Percentiles rank a stretch among this genome's conserved stretches.
phyloP scores from a whole-genome alignment of 2,113 vertebrate species.

The Cebus imitator region DNA sequence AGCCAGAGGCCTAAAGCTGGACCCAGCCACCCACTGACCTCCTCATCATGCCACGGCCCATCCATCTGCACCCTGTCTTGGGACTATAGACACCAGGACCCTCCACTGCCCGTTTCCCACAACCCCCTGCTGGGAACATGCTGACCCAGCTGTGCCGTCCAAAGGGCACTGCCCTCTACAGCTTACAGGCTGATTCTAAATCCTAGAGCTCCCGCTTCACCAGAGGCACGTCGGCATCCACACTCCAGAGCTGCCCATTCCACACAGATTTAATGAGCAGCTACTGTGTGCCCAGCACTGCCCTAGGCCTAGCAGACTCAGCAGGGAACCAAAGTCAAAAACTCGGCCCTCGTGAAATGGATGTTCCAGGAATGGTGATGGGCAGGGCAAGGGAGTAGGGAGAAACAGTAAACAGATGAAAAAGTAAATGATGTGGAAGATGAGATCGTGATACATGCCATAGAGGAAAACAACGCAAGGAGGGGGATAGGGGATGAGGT shows the following conservation, averaged over 20 bases:
- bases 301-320: too few species aligned
- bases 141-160: neutral
- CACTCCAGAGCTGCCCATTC: neutral
- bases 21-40: neutral
- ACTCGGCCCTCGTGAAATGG: neutral
- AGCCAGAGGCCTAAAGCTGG: conserved; percentile 24
- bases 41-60: neutral
- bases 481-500: rapidly evolving
- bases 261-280: neutral
- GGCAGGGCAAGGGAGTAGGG: neutral
- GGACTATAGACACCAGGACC: neutral
- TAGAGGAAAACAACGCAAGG: neutral
- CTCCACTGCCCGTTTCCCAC: neutral
- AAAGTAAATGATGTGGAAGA: neutral
- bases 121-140: neutral
- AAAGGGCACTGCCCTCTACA: neutral
- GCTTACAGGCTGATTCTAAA: too few species aligned
- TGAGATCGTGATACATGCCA: too few species aligned
- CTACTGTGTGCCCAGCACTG: neutral
- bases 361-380: neutral
- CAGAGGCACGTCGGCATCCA: neutral
- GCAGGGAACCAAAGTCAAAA: neutral
- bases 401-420: neutral
- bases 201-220: rapidly evolving
- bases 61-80: neutral